phyloP scores from a whole-genome alignment of 1,140 invertebrate genomes.

The Calosoma granatense region DNA sequence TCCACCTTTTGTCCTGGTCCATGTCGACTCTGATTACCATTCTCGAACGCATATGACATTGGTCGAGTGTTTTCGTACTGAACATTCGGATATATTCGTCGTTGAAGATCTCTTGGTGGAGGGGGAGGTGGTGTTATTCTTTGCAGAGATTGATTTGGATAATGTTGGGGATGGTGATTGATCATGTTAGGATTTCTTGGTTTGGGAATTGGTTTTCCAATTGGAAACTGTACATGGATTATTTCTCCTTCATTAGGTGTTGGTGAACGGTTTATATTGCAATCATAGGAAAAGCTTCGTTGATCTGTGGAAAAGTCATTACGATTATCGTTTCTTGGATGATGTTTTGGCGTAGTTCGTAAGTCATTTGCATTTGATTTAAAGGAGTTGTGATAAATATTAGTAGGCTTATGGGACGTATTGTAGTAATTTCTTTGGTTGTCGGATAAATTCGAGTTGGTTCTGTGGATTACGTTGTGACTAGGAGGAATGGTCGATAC shows the following conservation, averaged over 20 bases:
- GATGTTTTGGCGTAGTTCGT: background rate
- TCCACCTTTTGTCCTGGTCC: conserved; percentile 3
- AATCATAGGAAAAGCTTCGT: conserved; percentile 29
- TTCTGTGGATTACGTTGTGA: conserved; percentile 18
- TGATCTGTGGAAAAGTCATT: conserved; percentile 13
- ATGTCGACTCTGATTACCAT: conserved; percentile 9
- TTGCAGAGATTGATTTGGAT: conserved; percentile 14
- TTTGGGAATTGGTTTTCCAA: conserved; percentile 23
- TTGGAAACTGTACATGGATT: conserved; percentile 26
- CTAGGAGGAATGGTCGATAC: conserved; percentile 32
- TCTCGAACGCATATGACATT: conserved; percentile 41
- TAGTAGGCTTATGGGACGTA: background rate
- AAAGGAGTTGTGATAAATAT: background rate
- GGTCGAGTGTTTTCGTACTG: conserved; percentile 41
- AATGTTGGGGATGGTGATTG: conserved; percentile 12
- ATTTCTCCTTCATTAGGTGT: conserved; percentile 19
- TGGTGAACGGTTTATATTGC: conserved; percentile 27
- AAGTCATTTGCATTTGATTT: background rate
- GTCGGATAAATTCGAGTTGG: background rate
- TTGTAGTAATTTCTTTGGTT: conserved; percentile 9
- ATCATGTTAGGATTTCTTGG: conserved; percentile 26
- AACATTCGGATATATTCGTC: conserved; percentile 40
- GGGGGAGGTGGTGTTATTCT: conserved; percentile 47
- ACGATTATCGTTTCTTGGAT: background rate
- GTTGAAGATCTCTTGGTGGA: conserved; percentile 56